phyloP scores from a whole-genome alignment of 2,113 vertebrate species.

The Alosa alosa region DNA sequence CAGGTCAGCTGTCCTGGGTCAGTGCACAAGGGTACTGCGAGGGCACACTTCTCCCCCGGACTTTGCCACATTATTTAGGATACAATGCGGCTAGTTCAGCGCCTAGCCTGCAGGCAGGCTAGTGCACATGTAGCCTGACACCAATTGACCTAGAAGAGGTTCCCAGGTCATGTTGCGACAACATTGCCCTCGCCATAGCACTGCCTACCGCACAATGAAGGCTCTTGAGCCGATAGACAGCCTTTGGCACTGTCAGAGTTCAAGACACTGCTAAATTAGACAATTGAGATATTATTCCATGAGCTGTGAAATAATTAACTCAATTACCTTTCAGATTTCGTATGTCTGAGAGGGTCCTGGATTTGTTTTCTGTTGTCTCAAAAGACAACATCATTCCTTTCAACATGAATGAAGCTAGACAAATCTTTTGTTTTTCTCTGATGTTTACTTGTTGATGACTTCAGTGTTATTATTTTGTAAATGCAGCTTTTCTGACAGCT shows the following conservation, averaged over 20 bases:
- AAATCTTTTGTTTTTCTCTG: background rate
- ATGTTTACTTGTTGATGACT: background rate
- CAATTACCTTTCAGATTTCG: conserved; percentile 56
- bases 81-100: conserved; percentile 57
- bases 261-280: conserved; percentile 55
- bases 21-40: conserved; percentile 12
- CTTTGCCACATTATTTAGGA: conserved; percentile 62
- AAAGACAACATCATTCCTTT: background rate
- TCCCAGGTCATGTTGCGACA: conserved; percentile 11
- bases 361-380: conserved; percentile 2
- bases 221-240: conserved; percentile 62
- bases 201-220: conserved; percentile 61
- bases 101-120: conserved; percentile 60
- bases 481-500: background rate
- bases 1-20: conserved; percentile 45
- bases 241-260: conserved; percentile 52
- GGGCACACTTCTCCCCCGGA: conserved; percentile 55
- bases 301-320: conserved; percentile 55
- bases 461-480: background rate
- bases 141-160: conserved; percentile 38
- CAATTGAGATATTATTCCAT: conserved; percentile 43
- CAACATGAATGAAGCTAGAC: background rate
- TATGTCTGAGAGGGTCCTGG: conserved; percentile 52
- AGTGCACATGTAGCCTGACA: conserved; percentile 68
- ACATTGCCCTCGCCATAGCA: conserved; percentile 41